Evolutionary conservation across 1,140 invertebrate genomes (phyloP).

Genomic region (Bombus balteatus): DNA sequence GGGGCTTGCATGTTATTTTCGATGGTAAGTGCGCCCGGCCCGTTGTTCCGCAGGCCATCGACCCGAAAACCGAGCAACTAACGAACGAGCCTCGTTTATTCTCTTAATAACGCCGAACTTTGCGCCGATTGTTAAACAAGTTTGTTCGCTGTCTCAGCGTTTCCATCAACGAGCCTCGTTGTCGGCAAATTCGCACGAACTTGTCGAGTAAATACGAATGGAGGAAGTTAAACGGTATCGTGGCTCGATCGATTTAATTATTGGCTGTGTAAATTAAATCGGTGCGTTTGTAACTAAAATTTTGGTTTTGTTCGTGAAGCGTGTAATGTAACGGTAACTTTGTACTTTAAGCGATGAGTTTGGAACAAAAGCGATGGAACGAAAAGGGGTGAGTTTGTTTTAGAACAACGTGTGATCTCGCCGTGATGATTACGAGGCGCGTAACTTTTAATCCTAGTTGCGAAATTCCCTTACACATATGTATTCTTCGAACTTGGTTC

Average conservation of each 20-base stretch:
- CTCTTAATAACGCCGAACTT: conserved; percentile 38
- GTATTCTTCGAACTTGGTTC: no score
- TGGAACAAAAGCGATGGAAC: no score
- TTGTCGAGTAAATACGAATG: no score
- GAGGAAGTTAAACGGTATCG: no score
- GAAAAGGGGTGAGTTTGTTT: no score
- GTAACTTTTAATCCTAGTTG: no score
- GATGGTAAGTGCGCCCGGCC: conserved; percentile 53
- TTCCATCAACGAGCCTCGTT: background rate
- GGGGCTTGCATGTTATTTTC: conserved; percentile 61
- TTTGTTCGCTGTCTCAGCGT: background rate
- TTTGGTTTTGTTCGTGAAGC: background rate
- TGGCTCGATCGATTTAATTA: background rate
- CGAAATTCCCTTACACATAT: no score
- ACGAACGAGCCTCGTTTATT: conserved; percentile 52
- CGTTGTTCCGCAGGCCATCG: conserved; percentile 63
- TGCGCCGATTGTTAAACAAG: conserved; percentile 4
- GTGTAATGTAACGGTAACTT: background rate
- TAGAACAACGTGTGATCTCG: no score
- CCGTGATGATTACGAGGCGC: no score
- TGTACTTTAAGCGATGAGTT: no score
- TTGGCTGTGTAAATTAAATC: background rate
- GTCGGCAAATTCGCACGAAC: background rate
- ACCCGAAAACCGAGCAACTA: conserved; percentile 50
- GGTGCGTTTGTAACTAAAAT: background rate